Evolutionary conservation across 2,113 vertebrate species (phyloP), one percentile per base, ranked within the genome.

Genomic region (Clarias batrachus): DNA sequence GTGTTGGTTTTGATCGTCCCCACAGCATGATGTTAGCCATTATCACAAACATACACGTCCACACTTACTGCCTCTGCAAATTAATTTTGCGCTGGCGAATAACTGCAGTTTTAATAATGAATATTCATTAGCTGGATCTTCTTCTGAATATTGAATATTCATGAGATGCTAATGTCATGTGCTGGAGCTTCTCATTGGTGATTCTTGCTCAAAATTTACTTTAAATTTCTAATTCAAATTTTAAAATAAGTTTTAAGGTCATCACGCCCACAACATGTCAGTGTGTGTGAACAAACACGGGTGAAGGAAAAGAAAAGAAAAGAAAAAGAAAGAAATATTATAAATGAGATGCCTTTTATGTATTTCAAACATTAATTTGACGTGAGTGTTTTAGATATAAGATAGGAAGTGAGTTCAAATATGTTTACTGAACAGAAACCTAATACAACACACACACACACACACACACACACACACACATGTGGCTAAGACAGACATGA

Each of bases 401-500:
- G 70, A 71, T 71, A 41, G 3, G 17, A 71, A 71, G 33, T 37
- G 70, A 11, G 30, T 33, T 33, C 7, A 70, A 62, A 70, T 19
- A 70, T 37, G 14, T 16, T 4, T 68, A 14, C 27, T 30, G 16
- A 30, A 30, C 27, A 27, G 65, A 66, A 13, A 1, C n/a, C 14
- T 25, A 10, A 12, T 5, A 9, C 25, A 65, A 74, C 68, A 37
- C 30, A 71, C 70, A 84, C 82, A 68, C 85, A 65, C 57, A 84
- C 71, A 81, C 76, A 82, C 87, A 60, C 80, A 81, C 84, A 68
- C 81, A 88, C 83, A 77, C 65, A 89, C 87, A 87, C 65, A n/a
- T n/a, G n/a, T n/a, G n/a, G n/a, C n/a, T n/a, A n/a, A n/a, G n/a
- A n/a, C n/a, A n/a, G n/a, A n/a, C n/a, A n/a, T n/a, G n/a, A n/a